These are phyloP conservation scores for Lagorchestes hirsutus DNA, from an alignment of 2,797 vertebrate species.

Conservation along the genomic window DNA sequence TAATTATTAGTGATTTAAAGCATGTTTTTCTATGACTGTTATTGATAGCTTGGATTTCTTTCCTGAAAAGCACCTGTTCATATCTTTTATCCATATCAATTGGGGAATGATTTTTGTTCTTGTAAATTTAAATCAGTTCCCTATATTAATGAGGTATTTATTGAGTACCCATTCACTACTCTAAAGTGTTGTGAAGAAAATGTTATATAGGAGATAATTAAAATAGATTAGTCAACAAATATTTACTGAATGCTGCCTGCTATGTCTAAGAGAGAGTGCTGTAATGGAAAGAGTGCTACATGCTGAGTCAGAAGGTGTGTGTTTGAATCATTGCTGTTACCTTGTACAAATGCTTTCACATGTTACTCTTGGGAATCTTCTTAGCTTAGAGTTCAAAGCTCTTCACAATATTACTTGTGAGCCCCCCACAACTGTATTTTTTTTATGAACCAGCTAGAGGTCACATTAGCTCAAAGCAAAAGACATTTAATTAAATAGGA, in stretches of 20 bases:
- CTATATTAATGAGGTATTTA: not conserved
- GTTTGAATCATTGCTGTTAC: not conserved
- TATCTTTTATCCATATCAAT: not conserved
- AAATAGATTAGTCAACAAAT: not conserved
- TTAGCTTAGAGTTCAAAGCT: not conserved
- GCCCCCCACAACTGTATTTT: too few species aligned
- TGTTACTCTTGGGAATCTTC: not conserved
- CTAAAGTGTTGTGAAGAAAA: not conserved
- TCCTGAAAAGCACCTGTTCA: not conserved
- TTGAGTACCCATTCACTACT: not conserved
- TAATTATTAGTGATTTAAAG: not conserved
- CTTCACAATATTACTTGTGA: not conserved
- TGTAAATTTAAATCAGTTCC: not conserved
- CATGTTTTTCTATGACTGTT: too few species aligned
- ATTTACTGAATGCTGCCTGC: not conserved
- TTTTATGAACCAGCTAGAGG: not conserved
- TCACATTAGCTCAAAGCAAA: not conserved
- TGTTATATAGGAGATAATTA: not conserved
- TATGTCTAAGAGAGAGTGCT: not conserved
- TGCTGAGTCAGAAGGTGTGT: not conserved
- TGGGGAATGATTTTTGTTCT: not conserved
- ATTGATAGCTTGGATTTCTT: not conserved
- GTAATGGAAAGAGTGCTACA: not conserved
- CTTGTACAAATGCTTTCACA: not conserved
- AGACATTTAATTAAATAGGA: not conserved